Evolutionary conservation across 2,888 invertebrate species (phyloP), one percentile per base, ranked within the genome.

Genomic region (Philereme vetulata): DNA sequence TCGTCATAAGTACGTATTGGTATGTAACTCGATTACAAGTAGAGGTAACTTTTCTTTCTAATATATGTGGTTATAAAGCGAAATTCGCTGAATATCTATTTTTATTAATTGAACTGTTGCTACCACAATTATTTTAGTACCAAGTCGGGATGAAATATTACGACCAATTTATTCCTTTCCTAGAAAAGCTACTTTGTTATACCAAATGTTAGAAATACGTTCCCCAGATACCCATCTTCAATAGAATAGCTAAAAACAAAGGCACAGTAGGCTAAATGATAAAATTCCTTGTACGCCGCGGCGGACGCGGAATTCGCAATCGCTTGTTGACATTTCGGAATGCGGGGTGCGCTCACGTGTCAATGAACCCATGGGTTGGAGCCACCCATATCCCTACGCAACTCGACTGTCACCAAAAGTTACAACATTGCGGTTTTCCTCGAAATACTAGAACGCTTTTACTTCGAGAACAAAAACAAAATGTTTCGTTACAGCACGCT

Each of bases 291-390:
- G 5, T 34, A 58, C 21, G 57, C 43, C 53, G 43, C 46, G 49
- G 35, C 43, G 51, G 55, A 62, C 59, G 56, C 51, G 55, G 55
- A 58, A 62, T 62, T 48, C 62, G 38, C 55, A 49, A 55, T 58
- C 58, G 62, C 55, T 58, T 55, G 55, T 62, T 51, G 55, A 58
- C 62, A 52, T 49, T 50, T 42, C 33, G 48, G 57, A 56, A 50
- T 53, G 61, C 54, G 42, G 34, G 36, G 53, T 53, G 61, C 5
- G 38, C 33, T 53, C 53, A 33, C 51, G 63, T 9, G 56, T 56
- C 56, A 56, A 47, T 44, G 56, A 56, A 50, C 63, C 42, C 56
- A 34, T 42, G 55, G 49, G 50, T n/a, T 47, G 49, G 50, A n/a
- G 34, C 56, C 51, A 63, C 60, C 59, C 40, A 60, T 60, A 52